phyloP scores from a whole-genome alignment of 2,797 vertebrate species.

The Sylvia borin region DNA sequence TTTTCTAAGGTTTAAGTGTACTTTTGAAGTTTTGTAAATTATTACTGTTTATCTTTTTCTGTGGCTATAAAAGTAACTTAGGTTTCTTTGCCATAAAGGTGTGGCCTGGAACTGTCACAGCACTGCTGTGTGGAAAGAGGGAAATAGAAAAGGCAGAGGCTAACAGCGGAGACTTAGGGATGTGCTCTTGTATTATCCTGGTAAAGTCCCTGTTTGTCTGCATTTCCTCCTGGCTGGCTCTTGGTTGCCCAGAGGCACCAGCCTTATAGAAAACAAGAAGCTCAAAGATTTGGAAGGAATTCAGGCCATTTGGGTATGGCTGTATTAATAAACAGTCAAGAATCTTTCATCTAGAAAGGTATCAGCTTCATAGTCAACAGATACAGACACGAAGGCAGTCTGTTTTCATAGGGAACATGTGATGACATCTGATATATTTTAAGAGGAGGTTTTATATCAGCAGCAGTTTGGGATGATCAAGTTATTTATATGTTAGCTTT shows the following conservation, averaged over 20 bases:
- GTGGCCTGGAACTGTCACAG: conserved; percentile 5
- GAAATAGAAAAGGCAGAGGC: background rate
- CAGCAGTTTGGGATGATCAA: background rate
- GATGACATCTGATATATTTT: background rate
- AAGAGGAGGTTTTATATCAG: conserved; percentile 25
- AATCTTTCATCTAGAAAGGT: background rate
- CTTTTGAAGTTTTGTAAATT: conserved; percentile 7
- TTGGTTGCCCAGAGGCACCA: background rate
- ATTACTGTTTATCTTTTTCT: background rate
- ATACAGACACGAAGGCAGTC: background rate
- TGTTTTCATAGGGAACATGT: background rate
- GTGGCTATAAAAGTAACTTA: background rate
- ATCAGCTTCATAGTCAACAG: background rate
- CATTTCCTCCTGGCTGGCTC: background rate
- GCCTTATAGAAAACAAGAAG: background rate
- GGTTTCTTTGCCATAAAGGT: background rate
- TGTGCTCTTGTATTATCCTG: background rate
- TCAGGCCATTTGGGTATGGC: background rate
- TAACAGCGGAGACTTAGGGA: background rate
- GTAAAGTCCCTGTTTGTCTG: background rate
- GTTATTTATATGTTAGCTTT: conserved; percentile 15
- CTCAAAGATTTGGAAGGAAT: background rate
- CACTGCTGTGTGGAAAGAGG: background rate
- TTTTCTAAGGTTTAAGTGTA: conserved; percentile 14
- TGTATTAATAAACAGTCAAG: background rate